Conservation (phyloP, 2,797 vertebrate species). For the Sebastes cheni region DNA sequence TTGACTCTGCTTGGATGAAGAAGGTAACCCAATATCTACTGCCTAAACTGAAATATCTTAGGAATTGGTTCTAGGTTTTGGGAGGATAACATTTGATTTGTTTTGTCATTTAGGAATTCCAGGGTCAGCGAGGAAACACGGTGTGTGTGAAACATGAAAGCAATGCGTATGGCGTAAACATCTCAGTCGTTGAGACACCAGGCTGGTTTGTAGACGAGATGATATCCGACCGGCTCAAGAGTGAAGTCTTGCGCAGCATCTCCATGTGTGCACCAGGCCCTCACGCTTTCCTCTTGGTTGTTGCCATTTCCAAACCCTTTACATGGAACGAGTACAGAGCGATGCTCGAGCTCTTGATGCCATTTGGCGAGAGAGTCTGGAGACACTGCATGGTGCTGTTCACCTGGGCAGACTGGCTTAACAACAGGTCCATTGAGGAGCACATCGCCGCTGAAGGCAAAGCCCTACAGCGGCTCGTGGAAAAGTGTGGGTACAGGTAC, state of each 20-base stretch:
- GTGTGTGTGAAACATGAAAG: conserved; percentile 19
- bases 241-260: conserved; percentile 35
- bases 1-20: not conserved
- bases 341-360: conserved; percentile 24
- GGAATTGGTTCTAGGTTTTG: not conserved
- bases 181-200: conserved; percentile 47
- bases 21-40: conserved; percentile 6
- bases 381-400: conserved; percentile 60
- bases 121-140: not conserved
- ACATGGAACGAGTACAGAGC: conserved; percentile 44
- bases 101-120: conserved; percentile 14
- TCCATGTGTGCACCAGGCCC: conserved; percentile 46
- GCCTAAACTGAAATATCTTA: not conserved
- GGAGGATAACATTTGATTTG: not conserved
- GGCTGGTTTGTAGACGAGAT: conserved; percentile 27
- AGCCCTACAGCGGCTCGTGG: conserved; percentile 31
- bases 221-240: not conserved
- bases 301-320: conserved; percentile 43
- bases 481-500: conserved; percentile 51
- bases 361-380: conserved; percentile 49
- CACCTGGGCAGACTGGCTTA: conserved; percentile 40
- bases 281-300: conserved; percentile 54
- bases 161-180: not conserved
- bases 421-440: conserved; percentile 38
- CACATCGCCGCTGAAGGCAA: conserved; percentile 47